Evolutionary conservation across 2,888 invertebrate species (phyloP).

Genomic region (Ashinkailepas kermadecensis): DNA sequence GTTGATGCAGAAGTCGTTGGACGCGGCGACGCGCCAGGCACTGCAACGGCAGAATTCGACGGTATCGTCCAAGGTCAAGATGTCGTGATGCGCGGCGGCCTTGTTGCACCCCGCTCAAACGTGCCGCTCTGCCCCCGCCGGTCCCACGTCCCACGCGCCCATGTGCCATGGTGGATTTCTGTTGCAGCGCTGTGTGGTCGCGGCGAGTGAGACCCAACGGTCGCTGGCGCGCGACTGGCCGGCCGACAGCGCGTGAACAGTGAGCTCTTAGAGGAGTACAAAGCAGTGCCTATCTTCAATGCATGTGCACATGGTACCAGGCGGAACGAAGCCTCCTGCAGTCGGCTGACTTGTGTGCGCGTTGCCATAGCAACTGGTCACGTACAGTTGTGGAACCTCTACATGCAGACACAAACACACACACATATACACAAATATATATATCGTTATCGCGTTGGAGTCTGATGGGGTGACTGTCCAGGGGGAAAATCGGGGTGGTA

Average conservation of each 20-base stretch:
- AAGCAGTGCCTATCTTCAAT: background rate
- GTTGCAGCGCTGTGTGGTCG: background rate
- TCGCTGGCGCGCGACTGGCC: background rate
- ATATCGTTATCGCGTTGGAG: no score
- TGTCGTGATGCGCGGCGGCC: constrained; percentile 13
- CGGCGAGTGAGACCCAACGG: background rate
- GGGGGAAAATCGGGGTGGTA: no score
- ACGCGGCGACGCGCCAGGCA: constrained; percentile 33
- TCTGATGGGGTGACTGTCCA: no score
- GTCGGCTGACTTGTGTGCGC: no score
- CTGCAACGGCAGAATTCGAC: constrained; percentile 30
- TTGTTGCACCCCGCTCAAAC: background rate
- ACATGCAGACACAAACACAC: no score
- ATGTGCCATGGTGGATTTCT: constrained; percentile 5
- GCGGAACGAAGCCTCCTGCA: background rate
- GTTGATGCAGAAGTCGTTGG: constrained; percentile 33
- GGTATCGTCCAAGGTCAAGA: constrained; percentile 26
- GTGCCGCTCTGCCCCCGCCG: background rate
- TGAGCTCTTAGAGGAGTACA: constrained; percentile 3
- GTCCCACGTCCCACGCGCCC: background rate
- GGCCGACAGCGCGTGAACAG: no score
- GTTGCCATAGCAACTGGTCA: no score
- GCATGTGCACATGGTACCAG: background rate
- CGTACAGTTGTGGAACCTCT: no score
- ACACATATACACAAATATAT: no score